Evolutionary conservation across 2,797 vertebrate genomes (phyloP), one percentile per base, ranked within the genome.

Genomic region (Oreochromis grahami): DNA sequence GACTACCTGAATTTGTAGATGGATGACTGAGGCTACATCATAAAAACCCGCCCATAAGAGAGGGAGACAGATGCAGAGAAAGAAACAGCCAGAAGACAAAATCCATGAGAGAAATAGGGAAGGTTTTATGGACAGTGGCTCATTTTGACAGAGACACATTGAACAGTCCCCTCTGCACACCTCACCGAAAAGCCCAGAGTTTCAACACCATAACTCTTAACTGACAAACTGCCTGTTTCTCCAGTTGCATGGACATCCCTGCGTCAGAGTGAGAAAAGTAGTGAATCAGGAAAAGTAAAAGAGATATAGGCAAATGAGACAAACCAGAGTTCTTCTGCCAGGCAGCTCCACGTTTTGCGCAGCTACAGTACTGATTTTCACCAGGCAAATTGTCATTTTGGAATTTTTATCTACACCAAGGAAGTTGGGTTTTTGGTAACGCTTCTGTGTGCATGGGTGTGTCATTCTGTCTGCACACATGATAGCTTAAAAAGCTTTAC

Each of bases 91-190:
- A 65, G 32, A 52, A 83, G 65, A 84, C 32, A 80, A 55, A 76
- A 21, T 24, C 6, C 24, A 58, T 5, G 34, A 78, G 26, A 80
- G 13, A 48, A 81, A 83, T 12, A 15, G 12, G 45, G 2, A 81
- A 53, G 9, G 11, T 60, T 90, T 85, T 76, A 72, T 74, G 80
- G 76, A 85, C 58, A 56, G 19, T 29, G 55, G 65, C 48, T 68
- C 72, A 55, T 32, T 80, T 32, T 88, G 83, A 86, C 86, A 88
- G 79, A 86, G 85, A 84, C 83, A 70, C 79, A 84, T 76, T 87
- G 80, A 68, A 84, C 50, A 29, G 56, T 82, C 63, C 36, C 14
- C 34, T 83, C n/a, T 17, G 19, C 45, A 76, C 14, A 14, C 32
- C 14, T 34, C 4, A 7, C 26, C 17, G n/a, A 58, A 55, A 15